Base-by-base conservation (phyloP, 2,113 vertebrate genomes). In the Chionis minor region DNA sequence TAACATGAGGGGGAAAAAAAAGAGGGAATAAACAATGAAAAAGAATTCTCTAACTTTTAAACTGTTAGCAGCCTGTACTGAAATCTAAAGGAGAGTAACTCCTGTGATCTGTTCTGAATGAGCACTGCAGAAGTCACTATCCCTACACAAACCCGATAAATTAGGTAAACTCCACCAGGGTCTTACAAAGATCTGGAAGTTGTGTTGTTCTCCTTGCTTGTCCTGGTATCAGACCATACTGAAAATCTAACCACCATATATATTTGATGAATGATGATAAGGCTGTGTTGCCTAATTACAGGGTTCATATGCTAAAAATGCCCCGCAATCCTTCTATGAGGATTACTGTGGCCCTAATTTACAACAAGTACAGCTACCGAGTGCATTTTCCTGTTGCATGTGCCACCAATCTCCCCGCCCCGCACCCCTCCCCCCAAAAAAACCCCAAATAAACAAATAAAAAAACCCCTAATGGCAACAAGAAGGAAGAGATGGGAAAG, bases 281-380 rank as follows among this genome's bases (percentile, higher is more conserved):
- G 78, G 73, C 62, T 77, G 23, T 91, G 75, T 8, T 80, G 90
- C 66, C 72, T 80, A 92, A 88, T 85, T 95, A 75, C 74, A 92
- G 44, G 78, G 78, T 95, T 96, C 21, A 13, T 87, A 94, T 66
- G 83, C 81, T 84, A 96, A 45, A 61, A 97, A 97, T 87, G 51
- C 27, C 30, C 49, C 90, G 66, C 40, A 95, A 82, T 87, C 58
- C 81, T 96, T 96, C 96, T 96, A 82, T 81, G 67, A 97, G 86
- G 82, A 93, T 63, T 91, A 96, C 17, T 81, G 55, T 79, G 69
- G 83, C 75, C 7, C 83, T 97, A 86, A 96, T 93, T 97, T 97
- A 96, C 81, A 96, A 54, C 40, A 90, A 97, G 71, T 74, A 23
- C 52, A 75, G 93, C 72, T 92, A 92, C 79, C 95, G 70, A 95